Conservation (phyloP, 2,797 vertebrate species). For the Cichlasoma orientale region DNA sequence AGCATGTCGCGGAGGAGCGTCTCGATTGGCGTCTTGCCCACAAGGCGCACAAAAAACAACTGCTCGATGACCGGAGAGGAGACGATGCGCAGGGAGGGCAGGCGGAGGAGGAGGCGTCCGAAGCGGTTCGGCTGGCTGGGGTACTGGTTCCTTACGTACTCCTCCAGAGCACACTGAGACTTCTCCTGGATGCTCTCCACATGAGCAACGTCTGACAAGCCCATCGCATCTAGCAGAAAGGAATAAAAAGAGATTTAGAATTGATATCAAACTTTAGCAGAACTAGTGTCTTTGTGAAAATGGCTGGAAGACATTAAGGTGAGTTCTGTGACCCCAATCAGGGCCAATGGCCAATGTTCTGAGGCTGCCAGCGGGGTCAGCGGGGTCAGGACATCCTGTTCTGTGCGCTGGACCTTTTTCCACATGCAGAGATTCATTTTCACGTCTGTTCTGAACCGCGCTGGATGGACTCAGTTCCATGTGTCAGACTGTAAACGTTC, state of each 20-base stretch:
- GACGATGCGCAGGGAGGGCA: slow-evolving; percentile 88
- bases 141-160: slow-evolving; percentile 89
- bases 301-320: no score
- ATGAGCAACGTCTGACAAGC: slow-evolving; percentile 86
- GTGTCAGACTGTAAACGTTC: neutral
- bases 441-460: no score
- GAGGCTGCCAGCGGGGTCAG: neutral
- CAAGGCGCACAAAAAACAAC: slow-evolving; percentile 89
- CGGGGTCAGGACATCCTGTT: no score
- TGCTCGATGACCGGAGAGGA: slow-evolving; percentile 90
- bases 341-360: neutral
- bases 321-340: neutral
- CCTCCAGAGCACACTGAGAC: slow-evolving; percentile 89
- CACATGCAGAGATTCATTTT: no score
- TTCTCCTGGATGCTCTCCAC: slow-evolving; percentile 91
- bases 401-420: no score
- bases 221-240: slow-evolving; percentile 82
- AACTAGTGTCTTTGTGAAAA: neutral
- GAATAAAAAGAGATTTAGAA: neutral
- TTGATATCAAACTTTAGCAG: neutral
- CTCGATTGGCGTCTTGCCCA: slow-evolving; percentile 91
- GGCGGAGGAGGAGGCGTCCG: slow-evolving; percentile 86
- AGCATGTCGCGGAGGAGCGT: slow-evolving; percentile 91
- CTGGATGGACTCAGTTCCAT: no score
- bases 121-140: slow-evolving; percentile 89